Percentiles rank a stretch among this genome's conserved stretches.
Conservation (phyloP, 2,888 invertebrate genomes). For the Scaptomyza flava region DNA sequence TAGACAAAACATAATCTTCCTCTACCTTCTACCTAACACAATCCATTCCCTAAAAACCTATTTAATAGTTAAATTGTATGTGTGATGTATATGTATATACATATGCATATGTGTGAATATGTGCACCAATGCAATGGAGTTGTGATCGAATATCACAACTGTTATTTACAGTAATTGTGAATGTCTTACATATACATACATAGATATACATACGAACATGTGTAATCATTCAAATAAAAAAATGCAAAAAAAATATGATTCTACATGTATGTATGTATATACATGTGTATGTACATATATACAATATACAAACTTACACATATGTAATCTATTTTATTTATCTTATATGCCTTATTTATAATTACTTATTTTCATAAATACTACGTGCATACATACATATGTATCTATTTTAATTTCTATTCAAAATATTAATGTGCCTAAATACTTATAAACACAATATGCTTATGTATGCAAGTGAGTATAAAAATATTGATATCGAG, state of each 20-base stretch:
- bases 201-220: background rate
- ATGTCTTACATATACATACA: background rate
- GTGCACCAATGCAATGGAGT: too few relatives aligned
- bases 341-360: too few relatives aligned
- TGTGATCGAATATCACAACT: too few relatives aligned
- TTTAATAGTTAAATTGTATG: background rate
- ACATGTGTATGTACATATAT: background rate
- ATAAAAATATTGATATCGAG: constrained; percentile 13
- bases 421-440: background rate
- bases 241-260: too few relatives aligned
- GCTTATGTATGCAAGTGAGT: constrained; percentile 9
- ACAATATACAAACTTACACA: background rate
- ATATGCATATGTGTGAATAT: too few relatives aligned
- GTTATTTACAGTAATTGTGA: too few relatives aligned
- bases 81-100: background rate
- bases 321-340: too few relatives aligned
- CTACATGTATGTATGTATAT: too few relatives aligned
- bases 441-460: background rate
- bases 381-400: constrained; percentile 1
- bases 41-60: background rate
- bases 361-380: background rate
- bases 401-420: background rate
- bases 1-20: background rate
- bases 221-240: background rate
- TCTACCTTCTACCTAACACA: constrained; percentile 3